phyloP scores from a whole-genome alignment of 2,113 vertebrate genomes.

The Oreochromis aureus region DNA sequence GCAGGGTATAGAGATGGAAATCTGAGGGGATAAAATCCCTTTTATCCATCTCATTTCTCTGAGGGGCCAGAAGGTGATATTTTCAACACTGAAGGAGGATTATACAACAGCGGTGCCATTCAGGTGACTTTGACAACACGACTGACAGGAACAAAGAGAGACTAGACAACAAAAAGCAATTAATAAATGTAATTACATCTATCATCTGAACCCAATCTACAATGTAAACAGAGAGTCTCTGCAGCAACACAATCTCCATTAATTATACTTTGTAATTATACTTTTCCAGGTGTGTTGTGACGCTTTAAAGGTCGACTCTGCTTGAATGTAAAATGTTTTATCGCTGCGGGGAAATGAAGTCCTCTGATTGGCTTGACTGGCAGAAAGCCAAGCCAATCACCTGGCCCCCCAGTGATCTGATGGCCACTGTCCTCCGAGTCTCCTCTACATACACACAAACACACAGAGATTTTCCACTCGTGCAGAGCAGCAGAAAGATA shows the following conservation, averaged over 20 bases:
- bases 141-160: not conserved
- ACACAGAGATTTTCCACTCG: not conserved
- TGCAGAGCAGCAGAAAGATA: not conserved
- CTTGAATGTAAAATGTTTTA: not conserved
- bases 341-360: conserved; percentile 15
- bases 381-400: conserved; percentile 14
- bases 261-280: not conserved
- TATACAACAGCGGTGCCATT: not conserved
- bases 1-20: not conserved
- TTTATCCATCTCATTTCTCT: not conserved
- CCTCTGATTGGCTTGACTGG: conserved; percentile 28
- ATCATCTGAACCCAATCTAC: not conserved
- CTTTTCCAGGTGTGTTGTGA: conserved; percentile 8
- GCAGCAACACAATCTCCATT: not conserved
- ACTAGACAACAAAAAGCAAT: not conserved
- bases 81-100: not conserved
- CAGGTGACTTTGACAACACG: not conserved
- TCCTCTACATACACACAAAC: conserved; percentile 10
- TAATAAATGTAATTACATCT: not conserved
- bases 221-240: not conserved
- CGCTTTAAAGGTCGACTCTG: conserved; percentile 5
- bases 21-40: not conserved
- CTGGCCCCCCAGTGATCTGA: not conserved
- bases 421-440: conserved; percentile 38
- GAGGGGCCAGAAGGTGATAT: not conserved